phyloP scores from a whole-genome alignment of 2,113 vertebrate genomes.

The Galeopterus variegatus region DNA sequence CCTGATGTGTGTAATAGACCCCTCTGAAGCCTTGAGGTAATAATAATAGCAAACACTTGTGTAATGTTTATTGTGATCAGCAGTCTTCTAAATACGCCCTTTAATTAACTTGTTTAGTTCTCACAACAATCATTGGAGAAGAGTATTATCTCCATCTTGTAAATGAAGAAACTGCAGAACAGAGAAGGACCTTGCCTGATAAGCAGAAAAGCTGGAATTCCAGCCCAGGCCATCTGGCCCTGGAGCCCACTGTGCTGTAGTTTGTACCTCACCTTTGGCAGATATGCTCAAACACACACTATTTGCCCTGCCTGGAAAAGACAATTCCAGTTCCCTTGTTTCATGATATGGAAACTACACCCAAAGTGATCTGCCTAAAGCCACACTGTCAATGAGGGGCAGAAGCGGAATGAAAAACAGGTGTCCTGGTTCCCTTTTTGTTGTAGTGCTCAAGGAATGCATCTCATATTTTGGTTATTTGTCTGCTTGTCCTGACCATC shows the following conservation, averaged over 20 bases:
- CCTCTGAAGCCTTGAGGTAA: background rate
- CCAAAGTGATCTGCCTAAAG: background rate
- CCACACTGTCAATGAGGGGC: background rate
- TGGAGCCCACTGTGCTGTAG: background rate
- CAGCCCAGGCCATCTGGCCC: background rate
- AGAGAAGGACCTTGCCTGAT: background rate
- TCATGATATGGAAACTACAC: background rate
- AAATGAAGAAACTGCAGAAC: background rate
- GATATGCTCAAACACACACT: background rate
- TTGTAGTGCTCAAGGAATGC: background rate
- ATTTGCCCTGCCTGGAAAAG: background rate
- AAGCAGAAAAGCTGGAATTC: background rate
- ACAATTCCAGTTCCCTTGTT: background rate
- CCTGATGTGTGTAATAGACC: background rate
- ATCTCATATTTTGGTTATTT: background rate
- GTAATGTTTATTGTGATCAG: background rate
- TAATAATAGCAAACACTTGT: background rate
- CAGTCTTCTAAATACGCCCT: background rate
- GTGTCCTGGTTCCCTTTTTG: background rate
- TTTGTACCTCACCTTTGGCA: background rate
- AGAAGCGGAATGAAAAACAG: background rate
- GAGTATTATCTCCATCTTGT: background rate
- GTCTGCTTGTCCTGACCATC: background rate
- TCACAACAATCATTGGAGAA: background rate
- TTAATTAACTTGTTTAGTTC: slow-evolving; percentile 2